phyloP scores from a whole-genome alignment of 37 sponge, comb jelly and placozoan species.

The Oscarella lobularis region DNA sequence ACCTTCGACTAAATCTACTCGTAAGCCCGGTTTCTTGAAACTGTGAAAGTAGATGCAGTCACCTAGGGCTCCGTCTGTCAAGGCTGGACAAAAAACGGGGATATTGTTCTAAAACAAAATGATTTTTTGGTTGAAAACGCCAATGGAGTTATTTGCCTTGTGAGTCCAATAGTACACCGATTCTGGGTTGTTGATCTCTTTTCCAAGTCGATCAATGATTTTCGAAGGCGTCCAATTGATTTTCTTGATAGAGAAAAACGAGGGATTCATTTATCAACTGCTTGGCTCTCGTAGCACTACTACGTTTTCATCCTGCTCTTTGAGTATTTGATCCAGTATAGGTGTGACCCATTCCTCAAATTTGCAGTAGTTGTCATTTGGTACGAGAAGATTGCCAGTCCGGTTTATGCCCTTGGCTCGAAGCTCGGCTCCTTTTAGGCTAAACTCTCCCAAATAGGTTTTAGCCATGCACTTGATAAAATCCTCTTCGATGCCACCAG shows the following conservation, averaged over 20 bases:
- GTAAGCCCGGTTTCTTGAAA: constrained; percentile 81
- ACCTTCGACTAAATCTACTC: constrained; percentile 88
- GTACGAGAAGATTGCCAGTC: constrained; percentile 88
- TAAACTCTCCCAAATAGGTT: constrained; percentile 78
- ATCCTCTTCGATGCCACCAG: constrained; percentile 97
- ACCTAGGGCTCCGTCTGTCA: constrained; percentile 94
- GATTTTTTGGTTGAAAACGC: too few relatives aligned
- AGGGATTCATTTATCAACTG: too few relatives aligned
- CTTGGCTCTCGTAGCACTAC: too few relatives aligned
- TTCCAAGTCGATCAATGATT: constrained; percentile 76
- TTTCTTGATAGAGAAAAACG: constrained; percentile 27
- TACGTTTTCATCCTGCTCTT: constrained; percentile 68
- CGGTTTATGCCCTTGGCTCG: constrained; percentile 78
- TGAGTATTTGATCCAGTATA: constrained; percentile 58
- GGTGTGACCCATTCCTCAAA: constrained; percentile 96
- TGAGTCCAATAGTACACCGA: constrained; percentile 95
- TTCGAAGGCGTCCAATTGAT: constrained; percentile 83
- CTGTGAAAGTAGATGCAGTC: constrained; percentile 93
- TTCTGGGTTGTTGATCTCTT: constrained; percentile 73
- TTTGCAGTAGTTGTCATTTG: constrained; percentile 87
- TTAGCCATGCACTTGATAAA: constrained; percentile 93
- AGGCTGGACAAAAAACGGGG: constrained; percentile 95
- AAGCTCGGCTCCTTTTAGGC: constrained; percentile 55
- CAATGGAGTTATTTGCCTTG: constrained; percentile 44
- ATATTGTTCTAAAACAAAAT: constrained; percentile 96